Base-by-base conservation (phyloP, 2,888 invertebrate species). In the Anagyrus pseudococci region DNA sequence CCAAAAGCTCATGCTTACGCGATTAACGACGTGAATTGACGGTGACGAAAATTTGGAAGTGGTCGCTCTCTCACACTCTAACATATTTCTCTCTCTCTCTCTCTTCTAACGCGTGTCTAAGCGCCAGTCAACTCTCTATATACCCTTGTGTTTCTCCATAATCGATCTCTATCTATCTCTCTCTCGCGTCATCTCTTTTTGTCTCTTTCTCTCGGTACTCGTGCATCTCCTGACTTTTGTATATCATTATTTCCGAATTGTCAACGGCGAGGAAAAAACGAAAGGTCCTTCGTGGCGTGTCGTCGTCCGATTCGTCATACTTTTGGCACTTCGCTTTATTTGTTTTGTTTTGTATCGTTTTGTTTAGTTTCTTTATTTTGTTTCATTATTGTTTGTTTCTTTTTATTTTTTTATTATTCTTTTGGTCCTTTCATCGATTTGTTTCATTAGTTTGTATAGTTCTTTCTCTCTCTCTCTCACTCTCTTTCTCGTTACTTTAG, bases 271-370 rank as follows among this genome's bases (percentile, higher is more conserved):
- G 54, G 54, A 54, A 44, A 43, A 54, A 60, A 43, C 40, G 48
- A 49, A 54, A 49, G 54, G 25, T 46, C 52, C 44, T 44, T 44
- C 54, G 50, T 37, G 15, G 55, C 25, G 13, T 20, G n/a, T 37
- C 43, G 13, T 52, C 23, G 47, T 47, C 25, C 47, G 47, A 25
- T 40, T 50, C 33, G 23, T 56, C 26, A 33, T 25, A 33, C 20
- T 61, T 64, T 65, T 65, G 65, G 65, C 65, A 65, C 65, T 58
- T 64, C 41, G 50, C 61, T 61, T 29, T 54, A 29, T 33, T 20
- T 52, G 49, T 44, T 61, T 58, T 44, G 49, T 58, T 58, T 49
- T 29, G 58, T 40, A 22, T 58, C 60, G 33, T 43, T 56, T 64
- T 46, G 25, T 19, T 56, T 25, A 47, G 4, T 59, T 37, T 19